Evolutionary conservation across 2,797 vertebrate species (phyloP).

Genomic region (Avahi laniger): DNA sequence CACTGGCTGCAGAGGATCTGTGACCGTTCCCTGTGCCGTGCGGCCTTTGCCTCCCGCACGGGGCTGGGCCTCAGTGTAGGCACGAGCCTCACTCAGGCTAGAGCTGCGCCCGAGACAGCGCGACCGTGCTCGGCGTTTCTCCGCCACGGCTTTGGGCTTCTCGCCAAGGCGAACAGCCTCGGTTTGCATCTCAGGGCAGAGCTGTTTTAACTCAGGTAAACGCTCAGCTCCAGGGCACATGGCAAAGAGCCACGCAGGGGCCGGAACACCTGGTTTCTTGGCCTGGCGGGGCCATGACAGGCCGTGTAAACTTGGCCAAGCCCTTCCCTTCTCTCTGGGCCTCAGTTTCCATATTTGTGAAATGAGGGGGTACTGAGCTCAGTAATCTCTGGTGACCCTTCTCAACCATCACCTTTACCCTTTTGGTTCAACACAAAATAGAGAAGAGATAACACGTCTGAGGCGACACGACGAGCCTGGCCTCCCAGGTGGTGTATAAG

Average conservation of each 20-base stretch:
- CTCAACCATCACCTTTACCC: background rate
- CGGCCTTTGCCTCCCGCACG: fast-evolving
- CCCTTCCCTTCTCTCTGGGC: background rate
- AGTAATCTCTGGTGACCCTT: background rate
- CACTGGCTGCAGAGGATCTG: fast-evolving
- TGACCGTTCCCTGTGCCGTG: fast-evolving
- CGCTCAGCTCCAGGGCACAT: fast-evolving
- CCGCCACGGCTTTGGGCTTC: background rate
- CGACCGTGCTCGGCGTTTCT: fast-evolving
- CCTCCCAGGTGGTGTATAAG: fast-evolving
- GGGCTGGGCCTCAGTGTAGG: background rate
- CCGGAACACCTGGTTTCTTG: background rate
- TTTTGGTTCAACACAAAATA: background rate
- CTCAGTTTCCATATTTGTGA: background rate
- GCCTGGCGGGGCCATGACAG: background rate
- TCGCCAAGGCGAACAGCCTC: background rate
- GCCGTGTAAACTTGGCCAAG: background rate
- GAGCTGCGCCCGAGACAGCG: fast-evolving
- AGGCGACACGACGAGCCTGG: fast-evolving
- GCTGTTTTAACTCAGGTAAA: background rate
- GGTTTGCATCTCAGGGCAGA: background rate
- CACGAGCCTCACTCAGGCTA: background rate
- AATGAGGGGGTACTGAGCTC: background rate
- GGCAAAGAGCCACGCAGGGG: background rate
- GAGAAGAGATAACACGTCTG: fast-evolving